Evolutionary conservation across 92 coral and sea anemone genomes (phyloP), one percentile per base, ranked within the genome.

Genomic region (Paramuricea clavata): DNA sequence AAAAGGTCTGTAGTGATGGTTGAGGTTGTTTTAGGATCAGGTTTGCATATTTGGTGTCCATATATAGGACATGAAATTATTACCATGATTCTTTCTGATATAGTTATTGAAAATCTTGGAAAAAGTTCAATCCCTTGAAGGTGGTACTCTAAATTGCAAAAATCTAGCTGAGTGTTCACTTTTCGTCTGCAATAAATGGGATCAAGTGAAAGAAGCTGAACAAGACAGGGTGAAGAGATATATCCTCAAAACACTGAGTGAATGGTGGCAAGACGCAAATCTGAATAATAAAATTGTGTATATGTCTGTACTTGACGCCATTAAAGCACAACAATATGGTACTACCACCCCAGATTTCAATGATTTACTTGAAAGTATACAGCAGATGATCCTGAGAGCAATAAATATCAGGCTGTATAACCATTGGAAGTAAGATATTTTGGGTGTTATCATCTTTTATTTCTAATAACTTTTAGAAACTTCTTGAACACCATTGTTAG

Each of bases 131-230:
- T 19, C 23, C 1, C 4, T 13, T 54, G 22, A 54, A 19, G 62
- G 22, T 19, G 25, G 27, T 21, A 54, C 7, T 54, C 23, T 10
- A 21, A 21, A 16, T 23, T 54, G 3, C 62, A 54, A 54, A 23
- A 16, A 19, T 13, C 34, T 61, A 8, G 67, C 85, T 22, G 42
- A 81, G 34, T 81, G 85, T 35, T 69, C 85, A 6, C 69, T 81
- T 47, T 81, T 81, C 17, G 56, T 81, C 25, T 34, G 74, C 57
- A 81, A 81, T 72, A 81, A 81, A n/a, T 81, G 85, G 85, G 85
- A 81, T 16, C 75, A 34, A n/a, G 75, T 81, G 1, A n/a, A 16
- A 3, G n/a, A 10, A 43, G 6, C 9, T 3, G 49, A 81, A 34
- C n/a, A 11, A 5, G 2, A 33, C 19, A 10, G 3, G 0, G 57